phyloP scores from a whole-genome alignment of 2,113 vertebrate species.

The Misgurnus anguillicaudatus region DNA sequence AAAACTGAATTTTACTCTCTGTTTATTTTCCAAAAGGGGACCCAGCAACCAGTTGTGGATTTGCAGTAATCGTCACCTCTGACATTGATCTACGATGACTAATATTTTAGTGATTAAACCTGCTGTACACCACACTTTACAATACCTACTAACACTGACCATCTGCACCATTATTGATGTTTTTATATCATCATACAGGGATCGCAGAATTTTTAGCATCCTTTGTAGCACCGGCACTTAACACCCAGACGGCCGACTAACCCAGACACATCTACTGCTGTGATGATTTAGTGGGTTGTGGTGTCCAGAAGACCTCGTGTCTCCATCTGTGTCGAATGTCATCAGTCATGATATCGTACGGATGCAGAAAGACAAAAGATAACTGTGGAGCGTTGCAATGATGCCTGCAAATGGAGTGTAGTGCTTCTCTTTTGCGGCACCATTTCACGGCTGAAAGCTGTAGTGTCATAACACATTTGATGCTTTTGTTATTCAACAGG shows the following conservation, averaged over 20 bases:
- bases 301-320: not conserved
- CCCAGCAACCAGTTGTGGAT: conserved; percentile 25
- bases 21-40: not conserved
- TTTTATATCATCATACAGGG: conserved; percentile 40
- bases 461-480: not conserved
- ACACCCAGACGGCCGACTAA: not conserved
- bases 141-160: conserved; percentile 33
- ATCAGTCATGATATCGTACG: conserved; percentile 20
- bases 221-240: conserved; percentile 25
- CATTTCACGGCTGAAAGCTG: conserved; percentile 36
- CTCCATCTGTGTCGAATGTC: not conserved
- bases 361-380: conserved; percentile 12
- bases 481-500: not conserved
- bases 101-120: conserved; percentile 32
- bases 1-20: too few relatives aligned
- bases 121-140: conserved; percentile 26
- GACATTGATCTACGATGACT: conserved; percentile 42
- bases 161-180: not conserved
- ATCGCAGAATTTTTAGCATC: conserved; percentile 36
- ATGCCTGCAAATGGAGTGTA: conserved; percentile 48
- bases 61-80: conserved; percentile 10
- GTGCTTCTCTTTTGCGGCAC: conserved; percentile 25
- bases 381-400: conserved; percentile 14
- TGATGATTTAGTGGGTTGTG: conserved; percentile 10
- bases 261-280: conserved; percentile 1